A percentile compares a stretch with the other conserved stretches of the same genome.
Evolutionary conservation across 2,888 invertebrate species (phyloP).

Genomic region (Pollenia angustigena): DNA sequence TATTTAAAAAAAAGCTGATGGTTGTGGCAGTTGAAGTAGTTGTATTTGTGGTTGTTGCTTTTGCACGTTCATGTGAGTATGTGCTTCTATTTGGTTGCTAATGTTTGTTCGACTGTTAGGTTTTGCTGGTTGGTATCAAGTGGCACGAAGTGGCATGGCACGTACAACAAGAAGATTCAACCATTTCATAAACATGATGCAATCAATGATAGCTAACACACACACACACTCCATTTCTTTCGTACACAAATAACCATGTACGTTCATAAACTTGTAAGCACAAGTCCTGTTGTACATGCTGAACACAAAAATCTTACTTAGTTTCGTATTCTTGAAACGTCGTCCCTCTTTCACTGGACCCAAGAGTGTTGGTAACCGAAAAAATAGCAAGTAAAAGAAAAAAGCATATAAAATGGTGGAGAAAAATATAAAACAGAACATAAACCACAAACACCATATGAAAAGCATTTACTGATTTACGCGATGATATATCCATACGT

Average conservation of each 20-base stretch:
- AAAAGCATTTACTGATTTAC: constrained; percentile 70
- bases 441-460: constrained; percentile 67
- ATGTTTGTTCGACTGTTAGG: constrained; percentile 46
- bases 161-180: constrained; percentile 69
- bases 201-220: constrained; percentile 62
- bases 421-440: constrained; percentile 61
- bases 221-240: neutral
- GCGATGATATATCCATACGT: constrained; percentile 47
- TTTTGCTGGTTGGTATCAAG: constrained; percentile 59
- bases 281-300: constrained; percentile 42
- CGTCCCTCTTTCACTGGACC: constrained; percentile 55
- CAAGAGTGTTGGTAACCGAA: constrained; percentile 33
- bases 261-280: constrained; percentile 10
- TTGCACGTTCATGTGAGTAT: constrained; percentile 25
- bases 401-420: constrained; percentile 44
- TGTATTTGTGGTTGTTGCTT: constrained; percentile 30
- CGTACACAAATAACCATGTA: neutral
- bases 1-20: constrained; percentile 22
- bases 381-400: constrained; percentile 17
- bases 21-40: constrained; percentile 23
- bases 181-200: constrained; percentile 71
- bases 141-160: constrained; percentile 67
- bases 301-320: constrained; percentile 56
- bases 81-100: constrained; percentile 51
- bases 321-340: constrained; percentile 60